Base-by-base conservation (phyloP, 2,888 invertebrate species). In the Ferrisia virgata region DNA sequence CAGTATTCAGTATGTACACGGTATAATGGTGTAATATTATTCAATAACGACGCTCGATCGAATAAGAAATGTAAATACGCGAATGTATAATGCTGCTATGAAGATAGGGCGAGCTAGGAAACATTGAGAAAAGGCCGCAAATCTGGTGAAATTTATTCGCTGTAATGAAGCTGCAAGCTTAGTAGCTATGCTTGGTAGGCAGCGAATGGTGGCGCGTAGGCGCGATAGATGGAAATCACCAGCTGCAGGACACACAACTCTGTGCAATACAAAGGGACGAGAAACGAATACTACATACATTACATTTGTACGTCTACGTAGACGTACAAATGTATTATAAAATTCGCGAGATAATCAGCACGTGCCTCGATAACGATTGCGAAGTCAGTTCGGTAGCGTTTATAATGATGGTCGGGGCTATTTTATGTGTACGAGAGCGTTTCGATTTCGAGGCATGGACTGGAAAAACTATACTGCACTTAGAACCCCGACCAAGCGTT, bases 301-400 rank as follows among this genome's bases (percentile, higher is more conserved):
- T n/a, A n/a, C n/a, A n/a, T n/a, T n/a, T n/a, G 58, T 13, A 64
- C 11, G 53, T 5, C 5, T 22, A 18, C 18, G 25, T 53, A 25
- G 58, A 25, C 58, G 58, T 64, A 64, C 58, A 64, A 64, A 64
- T 64, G 58, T 64, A 64, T n/a, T n/a, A n/a, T 64, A 64, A 64
- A 64, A 64, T 64, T 64, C 5, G 58, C 58, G 58, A 64, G 58
- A 64, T 64, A 64, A 64, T 64, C 58, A 64, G 58, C 58, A 64
- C 58, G 58, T 64, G 58, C 58, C 58, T 64, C 58, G 58, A 64
- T 64, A 64, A 64, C 58, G 58, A 64, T 64, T 64, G 58, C 28
- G 25, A 64, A 64, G 58, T 64, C 58, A 64, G 58, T 64, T 64
- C 28, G 58, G 58, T 22, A 6, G 8, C 58, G 28, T 64, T 64